Evolutionary conservation across 2,113 vertebrate species (phyloP), one percentile per base, ranked within the genome.

Genomic region (Pelusios castaneus): DNA sequence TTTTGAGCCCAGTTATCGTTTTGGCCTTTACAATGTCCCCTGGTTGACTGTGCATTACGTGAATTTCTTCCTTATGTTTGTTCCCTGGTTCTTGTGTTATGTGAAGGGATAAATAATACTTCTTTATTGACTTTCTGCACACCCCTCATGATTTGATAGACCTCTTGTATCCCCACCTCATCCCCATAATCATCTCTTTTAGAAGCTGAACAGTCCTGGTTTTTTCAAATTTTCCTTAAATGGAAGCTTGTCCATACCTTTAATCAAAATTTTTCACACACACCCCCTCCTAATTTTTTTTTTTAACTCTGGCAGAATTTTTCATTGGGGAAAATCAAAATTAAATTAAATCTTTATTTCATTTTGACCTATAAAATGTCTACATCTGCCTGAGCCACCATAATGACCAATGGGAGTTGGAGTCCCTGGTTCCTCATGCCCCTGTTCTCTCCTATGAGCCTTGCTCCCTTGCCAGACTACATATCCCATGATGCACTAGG

Each of bases 251-350:
- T 67, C 60, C 34, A n/a, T n/a, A 67, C 34, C 60, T 31, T 16
- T 67, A n/a, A n/a, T 63, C 81, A 87, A 88, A 77, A 25, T 81
- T 92, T 95, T 87, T 78, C 25, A 17, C 22, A 17, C 19, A 38
- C 67, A n/a, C n/a, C n/a, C n/a, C n/a, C n/a, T n/a, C n/a, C n/a
- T n/a, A n/a, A n/a, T n/a, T n/a, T n/a, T n/a, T 47, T 47, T 47
- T 47, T 47, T 17, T 38, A 54, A 10, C 21, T 2, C 54, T 47
- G 24, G 24, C 41, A 34, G 41, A 10, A 3, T 22, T 19, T 45
- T 75, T n/a, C 52, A 10, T 34, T 8, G 31, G 34, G 55, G 8
- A 60, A 52, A 76, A 83, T 2, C 79, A 27, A 83, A 45, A 83
- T 38, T 22, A 86, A 78, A 87, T 60, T 34, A 6, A 47, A 1